phyloP scores from a whole-genome alignment of 1,140 invertebrate genomes.

The Calliphora vicina region DNA sequence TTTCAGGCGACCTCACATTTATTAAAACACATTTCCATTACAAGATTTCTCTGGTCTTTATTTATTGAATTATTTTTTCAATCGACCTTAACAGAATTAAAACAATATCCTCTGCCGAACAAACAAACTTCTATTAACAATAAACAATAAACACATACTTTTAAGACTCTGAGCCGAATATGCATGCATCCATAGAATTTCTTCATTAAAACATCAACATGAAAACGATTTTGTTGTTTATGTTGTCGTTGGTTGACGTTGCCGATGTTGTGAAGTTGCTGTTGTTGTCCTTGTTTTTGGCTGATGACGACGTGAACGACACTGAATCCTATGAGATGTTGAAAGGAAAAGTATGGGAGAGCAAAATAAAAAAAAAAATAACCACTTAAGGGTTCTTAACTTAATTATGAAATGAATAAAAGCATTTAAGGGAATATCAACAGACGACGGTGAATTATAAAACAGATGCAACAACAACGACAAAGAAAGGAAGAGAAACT shows the following conservation, averaged over 20 bases:
- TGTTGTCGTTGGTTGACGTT: not conserved
- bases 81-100: too few relatives aligned
- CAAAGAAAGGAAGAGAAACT: not conserved
- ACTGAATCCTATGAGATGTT: not conserved
- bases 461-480: not conserved
- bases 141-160: too few relatives aligned
- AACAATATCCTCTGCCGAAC: too few relatives aligned
- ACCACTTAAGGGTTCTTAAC: conserved; percentile 35
- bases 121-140: too few relatives aligned
- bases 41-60: too few relatives aligned
- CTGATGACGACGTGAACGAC: conserved; percentile 13
- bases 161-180: too few relatives aligned
- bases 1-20: too few relatives aligned
- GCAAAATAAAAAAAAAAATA: not conserved
- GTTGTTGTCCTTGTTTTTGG: too few relatives aligned
- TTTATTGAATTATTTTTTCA: too few relatives aligned
- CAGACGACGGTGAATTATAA: not conserved
- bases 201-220: conserved; percentile 29
- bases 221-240: conserved; percentile 14
- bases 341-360: conserved; percentile 27
- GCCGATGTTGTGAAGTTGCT: not conserved
- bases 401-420: conserved; percentile 34
- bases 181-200: not conserved
- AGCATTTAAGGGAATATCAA: conserved; percentile 28
- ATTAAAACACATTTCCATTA: too few relatives aligned